Evolutionary conservation across 2,888 invertebrate species (phyloP).

Genomic region (Parascotia fuliginaria): DNA sequence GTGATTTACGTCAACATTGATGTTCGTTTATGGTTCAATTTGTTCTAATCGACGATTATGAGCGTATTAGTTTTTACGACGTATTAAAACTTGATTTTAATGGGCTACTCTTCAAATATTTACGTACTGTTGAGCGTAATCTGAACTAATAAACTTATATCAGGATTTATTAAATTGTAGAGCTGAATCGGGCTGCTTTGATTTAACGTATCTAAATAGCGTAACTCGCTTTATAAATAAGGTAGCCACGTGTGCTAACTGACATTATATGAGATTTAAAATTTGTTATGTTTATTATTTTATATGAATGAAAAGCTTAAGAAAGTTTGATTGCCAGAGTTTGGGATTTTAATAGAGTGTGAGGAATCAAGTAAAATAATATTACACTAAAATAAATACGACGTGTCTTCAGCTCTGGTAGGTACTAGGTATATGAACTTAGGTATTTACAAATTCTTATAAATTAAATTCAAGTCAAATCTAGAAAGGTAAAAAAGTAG

Average conservation of each 20-base stretch:
- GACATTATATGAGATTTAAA: constrained; percentile 28
- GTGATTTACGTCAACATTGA: constrained; percentile 73
- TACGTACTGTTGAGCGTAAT: constrained; percentile 62
- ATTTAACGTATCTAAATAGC: constrained; percentile 20
- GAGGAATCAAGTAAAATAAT: no score
- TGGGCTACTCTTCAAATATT: constrained; percentile 71
- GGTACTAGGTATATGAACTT: no score
- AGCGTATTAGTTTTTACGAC: constrained; percentile 74
- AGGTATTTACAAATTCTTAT: no score
- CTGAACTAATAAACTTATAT: constrained; percentile 53
- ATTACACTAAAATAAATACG: no score
- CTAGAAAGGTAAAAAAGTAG: no score
- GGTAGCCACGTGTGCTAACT: constrained; percentile 18
- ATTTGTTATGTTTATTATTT: constrained; percentile 26
- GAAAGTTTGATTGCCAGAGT: neutral
- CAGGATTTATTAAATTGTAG: constrained; percentile 47
- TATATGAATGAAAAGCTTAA: constrained; percentile 23
- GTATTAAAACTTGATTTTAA: constrained; percentile 72
- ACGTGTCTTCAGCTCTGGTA: no score
- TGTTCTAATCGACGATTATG: constrained; percentile 70
- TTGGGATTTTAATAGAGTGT: no score
- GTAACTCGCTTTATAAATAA: constrained; percentile 4
- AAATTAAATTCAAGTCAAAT: no score
- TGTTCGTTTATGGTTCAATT: constrained; percentile 69
- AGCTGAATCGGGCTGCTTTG: constrained; percentile 29